Evolutionary conservation across 2,797 vertebrate species (phyloP), one percentile per base, ranked within the genome.

Genomic region (Helicolenus hilgendorfi): DNA sequence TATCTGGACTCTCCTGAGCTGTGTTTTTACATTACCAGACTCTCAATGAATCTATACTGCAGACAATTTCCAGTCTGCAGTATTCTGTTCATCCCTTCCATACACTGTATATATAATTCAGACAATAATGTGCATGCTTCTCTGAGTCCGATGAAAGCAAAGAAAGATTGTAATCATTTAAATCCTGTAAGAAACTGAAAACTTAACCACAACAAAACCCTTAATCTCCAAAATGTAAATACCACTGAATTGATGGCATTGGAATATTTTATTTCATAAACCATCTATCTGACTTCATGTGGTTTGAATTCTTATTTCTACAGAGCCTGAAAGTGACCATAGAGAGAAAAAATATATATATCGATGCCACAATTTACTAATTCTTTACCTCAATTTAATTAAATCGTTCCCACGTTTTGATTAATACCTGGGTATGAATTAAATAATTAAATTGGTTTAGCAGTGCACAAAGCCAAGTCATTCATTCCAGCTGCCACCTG

Each of bases 11-110:
- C 41, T 81, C 27, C 45, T 27, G 60, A 79, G 73, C 60, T 60
- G 41, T 65, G 74, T 92, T 83, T 87, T 90, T 18, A 82, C 70
- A 78, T 77, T 26, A 71, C 64, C 29, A 79, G 73, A 49, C 76
- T 81, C 33, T 31, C 68, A 91, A 82, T 84, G 41, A 62, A 84
- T 83, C 65, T 56, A 14, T 27, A 22, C 84, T 70, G 74, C 82
- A 75, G 72, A 64, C 41, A 49, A n/a, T 45, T 72, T 72, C 29
- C 9, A 24, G 53, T 20, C 63, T 33, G 59, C 27, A 65, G 35
- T 53, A 35, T 11, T 56, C 55, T 70, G 20, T n/a, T 15, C 24
- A 41, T 86, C 11, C 26, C 27, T 29, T 62, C n/a, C 49, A 22
- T 24, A 7, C 36, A 15, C 65, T 33, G 7, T 15, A 14, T 41